These are phyloP conservation scores for Sarotherodon lohbergeri DNA, from an alignment of 2,113 vertebrate genomes.

Conservation along the genomic window DNA sequence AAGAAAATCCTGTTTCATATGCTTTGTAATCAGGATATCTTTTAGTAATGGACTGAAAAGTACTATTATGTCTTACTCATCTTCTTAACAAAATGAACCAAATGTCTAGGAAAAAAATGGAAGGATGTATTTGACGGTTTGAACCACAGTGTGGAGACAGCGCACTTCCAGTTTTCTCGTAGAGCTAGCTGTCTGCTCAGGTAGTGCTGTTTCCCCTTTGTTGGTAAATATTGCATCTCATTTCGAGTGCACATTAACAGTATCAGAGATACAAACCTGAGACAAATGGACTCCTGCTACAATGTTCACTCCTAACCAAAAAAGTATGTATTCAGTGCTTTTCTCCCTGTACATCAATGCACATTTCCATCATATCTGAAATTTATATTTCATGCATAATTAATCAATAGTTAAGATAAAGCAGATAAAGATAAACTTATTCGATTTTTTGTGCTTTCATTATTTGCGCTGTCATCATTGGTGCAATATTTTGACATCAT, in stretches of 20 bases:
- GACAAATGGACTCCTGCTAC: not conserved
- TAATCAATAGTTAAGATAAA: not conserved
- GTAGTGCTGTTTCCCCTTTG: not conserved
- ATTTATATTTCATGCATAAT: not conserved
- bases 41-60: fast-evolving
- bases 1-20: not conserved
- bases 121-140: not conserved
- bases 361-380: not conserved
- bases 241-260: not conserved
- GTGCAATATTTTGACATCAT: not conserved
- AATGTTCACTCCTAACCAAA: not conserved
- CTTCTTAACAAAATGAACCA: not conserved
- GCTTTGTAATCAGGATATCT: fast-evolving
- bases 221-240: fast-evolving
- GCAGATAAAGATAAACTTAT: not conserved
- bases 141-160: constrained; percentile 39
- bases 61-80: not conserved
- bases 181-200: too few species aligned
- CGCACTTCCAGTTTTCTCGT: not conserved
- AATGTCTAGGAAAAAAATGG: not conserved
- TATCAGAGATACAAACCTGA: not conserved
- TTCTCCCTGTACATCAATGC: not conserved
- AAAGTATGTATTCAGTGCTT: not conserved
- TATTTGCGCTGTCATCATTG: not conserved
- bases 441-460: not conserved